These are phyloP conservation scores for Halisarca cf. caerulea DNA, from an alignment of 37 sponge, comb jelly and placozoan species.

Conservation along the genomic window DNA sequence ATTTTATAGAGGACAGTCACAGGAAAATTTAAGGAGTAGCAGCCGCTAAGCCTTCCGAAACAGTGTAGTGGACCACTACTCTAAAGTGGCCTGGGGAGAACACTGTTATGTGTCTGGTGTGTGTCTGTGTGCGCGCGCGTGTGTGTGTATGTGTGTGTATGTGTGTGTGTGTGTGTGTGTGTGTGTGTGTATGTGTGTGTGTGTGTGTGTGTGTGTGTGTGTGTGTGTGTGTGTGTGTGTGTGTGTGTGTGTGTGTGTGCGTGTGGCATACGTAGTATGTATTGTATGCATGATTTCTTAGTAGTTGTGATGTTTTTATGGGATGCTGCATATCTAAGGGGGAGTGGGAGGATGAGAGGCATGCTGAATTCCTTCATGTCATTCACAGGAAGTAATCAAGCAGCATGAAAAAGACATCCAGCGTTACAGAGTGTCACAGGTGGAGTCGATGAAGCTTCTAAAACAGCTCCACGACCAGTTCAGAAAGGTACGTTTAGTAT, in stretches of 20 bases:
- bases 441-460: conserved; percentile 58
- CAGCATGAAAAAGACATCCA: conserved; percentile 68
- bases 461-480: conserved; percentile 71
- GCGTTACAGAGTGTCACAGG: conserved; percentile 56
- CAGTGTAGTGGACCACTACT: too few relatives aligned
- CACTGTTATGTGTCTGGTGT: background rate
- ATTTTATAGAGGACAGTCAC: too few relatives aligned
- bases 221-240: background rate
- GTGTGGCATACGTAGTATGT: too few relatives aligned
- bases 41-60: too few relatives aligned
- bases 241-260: too few relatives aligned
- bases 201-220: conserved; percentile 13
- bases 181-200: conserved; percentile 7
- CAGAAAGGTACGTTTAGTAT: conserved; percentile 54
- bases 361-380: too few relatives aligned
- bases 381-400: conserved; percentile 37
- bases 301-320: too few relatives aligned
- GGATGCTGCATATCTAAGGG: too few relatives aligned
- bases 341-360: too few relatives aligned
- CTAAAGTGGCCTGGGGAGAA: too few relatives aligned
- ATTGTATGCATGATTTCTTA: too few relatives aligned
- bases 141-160: conserved; percentile 9
- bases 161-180: conserved; percentile 17
- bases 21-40: too few relatives aligned
- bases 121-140: background rate